Conservation (phyloP, 2,797 vertebrate species). For the Melopsittacus undulatus region DNA sequence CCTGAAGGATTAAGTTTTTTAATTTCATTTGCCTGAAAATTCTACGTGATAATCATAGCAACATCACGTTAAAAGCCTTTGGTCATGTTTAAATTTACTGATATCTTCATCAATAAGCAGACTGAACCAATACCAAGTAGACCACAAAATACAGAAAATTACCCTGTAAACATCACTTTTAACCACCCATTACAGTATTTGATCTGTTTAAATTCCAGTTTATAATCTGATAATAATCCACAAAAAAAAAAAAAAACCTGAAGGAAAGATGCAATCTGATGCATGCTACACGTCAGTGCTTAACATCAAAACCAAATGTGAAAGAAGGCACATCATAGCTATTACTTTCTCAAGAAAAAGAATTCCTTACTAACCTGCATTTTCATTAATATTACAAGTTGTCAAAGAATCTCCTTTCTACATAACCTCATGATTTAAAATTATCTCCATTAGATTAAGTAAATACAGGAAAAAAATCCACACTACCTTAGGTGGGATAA, state of each 20-base stretch:
- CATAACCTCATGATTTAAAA: neutral
- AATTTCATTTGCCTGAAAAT: neutral
- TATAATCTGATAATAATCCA: neutral
- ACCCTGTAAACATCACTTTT: neutral
- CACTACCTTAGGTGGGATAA: constrained; percentile 85
- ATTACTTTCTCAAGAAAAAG: neutral
- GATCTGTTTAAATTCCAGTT: neutral
- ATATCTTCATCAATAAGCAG: neutral
- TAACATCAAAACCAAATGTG: neutral
- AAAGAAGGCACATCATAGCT: neutral
- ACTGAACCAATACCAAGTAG: neutral
- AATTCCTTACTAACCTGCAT: neutral
- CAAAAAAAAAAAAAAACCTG: accelerated
- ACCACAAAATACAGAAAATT: neutral
- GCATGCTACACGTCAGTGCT: neutral
- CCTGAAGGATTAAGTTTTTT: constrained; percentile 72
- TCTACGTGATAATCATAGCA: neutral
- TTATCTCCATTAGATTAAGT: neutral
- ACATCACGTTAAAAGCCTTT: neutral
- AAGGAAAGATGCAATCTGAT: neutral
- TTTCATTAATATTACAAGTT: neutral
- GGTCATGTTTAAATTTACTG: neutral
- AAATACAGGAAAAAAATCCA: neutral
- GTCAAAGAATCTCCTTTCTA: neutral
- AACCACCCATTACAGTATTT: neutral